These are phyloP conservation scores for Conops quadrifasciatus DNA, from an alignment of 2,888 invertebrate genomes.

Conservation along the genomic window DNA sequence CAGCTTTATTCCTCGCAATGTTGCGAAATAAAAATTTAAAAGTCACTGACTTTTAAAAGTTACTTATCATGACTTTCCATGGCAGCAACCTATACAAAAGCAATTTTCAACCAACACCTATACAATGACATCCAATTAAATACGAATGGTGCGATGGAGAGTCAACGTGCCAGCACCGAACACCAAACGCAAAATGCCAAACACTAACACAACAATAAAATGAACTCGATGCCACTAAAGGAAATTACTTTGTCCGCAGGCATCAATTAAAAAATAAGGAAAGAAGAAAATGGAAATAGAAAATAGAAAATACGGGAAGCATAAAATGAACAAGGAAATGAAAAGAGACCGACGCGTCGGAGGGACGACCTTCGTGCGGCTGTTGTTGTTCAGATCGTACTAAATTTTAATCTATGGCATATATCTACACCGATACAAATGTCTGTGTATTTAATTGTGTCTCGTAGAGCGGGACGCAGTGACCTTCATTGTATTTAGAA, in stretches of 20 bases:
- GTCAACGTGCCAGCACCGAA: neutral
- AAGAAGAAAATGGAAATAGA: constrained; percentile 1
- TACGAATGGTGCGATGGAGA: neutral
- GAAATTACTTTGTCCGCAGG: constrained; percentile 35
- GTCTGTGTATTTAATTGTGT: too few relatives aligned
- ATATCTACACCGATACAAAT: neutral
- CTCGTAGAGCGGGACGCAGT: too few relatives aligned
- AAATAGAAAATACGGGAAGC: neutral
- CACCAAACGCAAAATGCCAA: neutral
- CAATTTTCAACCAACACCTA: too few relatives aligned
- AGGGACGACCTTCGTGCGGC: neutral
- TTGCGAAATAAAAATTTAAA: too few relatives aligned
- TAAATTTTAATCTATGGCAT: constrained; percentile 31
- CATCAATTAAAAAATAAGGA: neutral
- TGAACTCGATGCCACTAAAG: constrained; percentile 31
- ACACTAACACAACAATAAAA: neutral
- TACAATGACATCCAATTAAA: neutral
- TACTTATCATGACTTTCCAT: too few relatives aligned
- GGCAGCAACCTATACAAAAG: too few relatives aligned
- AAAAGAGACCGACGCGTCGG: neutral
- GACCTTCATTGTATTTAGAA: too few relatives aligned
- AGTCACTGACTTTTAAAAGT: too few relatives aligned
- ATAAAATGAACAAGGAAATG: neutral
- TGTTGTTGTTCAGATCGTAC: constrained; percentile 19
- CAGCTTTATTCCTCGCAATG: too few relatives aligned